Evolutionary conservation across 2,113 vertebrate genomes (phyloP).

Genomic region (Pongo abelii): DNA sequence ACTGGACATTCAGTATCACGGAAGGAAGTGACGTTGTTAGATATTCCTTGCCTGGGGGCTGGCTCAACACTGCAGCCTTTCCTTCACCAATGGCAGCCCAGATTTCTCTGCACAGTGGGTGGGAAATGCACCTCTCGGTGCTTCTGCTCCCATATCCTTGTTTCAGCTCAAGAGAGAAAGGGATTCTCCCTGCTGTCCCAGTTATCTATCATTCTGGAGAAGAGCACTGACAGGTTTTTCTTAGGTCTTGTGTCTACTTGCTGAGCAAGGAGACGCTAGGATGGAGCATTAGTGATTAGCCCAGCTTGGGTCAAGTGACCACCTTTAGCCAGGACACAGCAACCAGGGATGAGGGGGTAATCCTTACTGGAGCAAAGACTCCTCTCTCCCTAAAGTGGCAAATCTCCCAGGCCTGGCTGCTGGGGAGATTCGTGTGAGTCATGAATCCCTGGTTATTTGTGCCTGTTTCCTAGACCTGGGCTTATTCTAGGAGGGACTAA

Average conservation of each 20-base stretch:
- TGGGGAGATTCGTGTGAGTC: background rate
- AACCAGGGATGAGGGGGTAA: background rate
- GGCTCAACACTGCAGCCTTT: background rate
- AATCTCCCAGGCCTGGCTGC: background rate
- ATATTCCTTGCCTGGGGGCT: background rate
- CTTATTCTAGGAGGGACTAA: fast-evolving
- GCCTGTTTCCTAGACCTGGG: background rate
- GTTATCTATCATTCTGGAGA: background rate
- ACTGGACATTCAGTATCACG: background rate
- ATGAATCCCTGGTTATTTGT: background rate
- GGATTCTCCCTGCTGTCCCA: background rate
- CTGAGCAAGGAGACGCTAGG: background rate
- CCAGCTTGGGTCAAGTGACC: background rate
- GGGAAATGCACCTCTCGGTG: fast-evolving
- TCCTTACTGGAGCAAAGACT: background rate
- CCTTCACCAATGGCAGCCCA: fast-evolving
- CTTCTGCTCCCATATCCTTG: background rate
- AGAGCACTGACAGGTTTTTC: background rate
- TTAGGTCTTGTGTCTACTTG: background rate
- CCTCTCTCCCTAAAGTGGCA: background rate
- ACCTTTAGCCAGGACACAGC: background rate
- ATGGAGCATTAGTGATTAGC: background rate
- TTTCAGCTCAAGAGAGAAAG: background rate
- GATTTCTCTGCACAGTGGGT: background rate
- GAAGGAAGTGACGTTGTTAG: background rate